Conservation (phyloP, 2,888 invertebrate species). For the Entomobrya multifasciata region DNA sequence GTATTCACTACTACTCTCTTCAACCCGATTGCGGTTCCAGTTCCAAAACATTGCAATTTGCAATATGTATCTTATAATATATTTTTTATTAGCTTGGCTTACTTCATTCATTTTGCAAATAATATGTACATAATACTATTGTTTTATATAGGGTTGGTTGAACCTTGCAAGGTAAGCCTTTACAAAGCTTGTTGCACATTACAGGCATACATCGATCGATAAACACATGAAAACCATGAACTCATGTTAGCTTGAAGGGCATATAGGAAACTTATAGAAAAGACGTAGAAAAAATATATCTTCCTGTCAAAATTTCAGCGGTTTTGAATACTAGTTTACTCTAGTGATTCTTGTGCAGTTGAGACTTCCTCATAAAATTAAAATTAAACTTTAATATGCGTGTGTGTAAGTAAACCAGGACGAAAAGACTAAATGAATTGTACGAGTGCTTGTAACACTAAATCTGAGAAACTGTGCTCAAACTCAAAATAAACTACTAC, state of each 20-base stretch:
- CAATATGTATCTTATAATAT: too few relatives aligned
- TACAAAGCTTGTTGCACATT: constrained; percentile 20
- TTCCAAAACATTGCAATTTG: not conserved
- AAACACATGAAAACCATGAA: constrained; percentile 33
- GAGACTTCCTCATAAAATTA: too few relatives aligned
- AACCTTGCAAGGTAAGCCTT: not conserved
- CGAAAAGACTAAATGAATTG: too few relatives aligned
- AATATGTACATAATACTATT: not conserved
- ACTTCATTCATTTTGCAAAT: too few relatives aligned
- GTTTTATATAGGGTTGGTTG: not conserved
- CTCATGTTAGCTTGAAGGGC: not conserved
- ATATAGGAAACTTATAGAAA: too few relatives aligned
- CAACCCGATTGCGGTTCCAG: not conserved
- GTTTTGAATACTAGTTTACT: too few relatives aligned
- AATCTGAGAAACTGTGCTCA: not conserved
- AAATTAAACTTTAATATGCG: not conserved
- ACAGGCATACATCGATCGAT: constrained; percentile 3
- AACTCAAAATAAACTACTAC: not conserved
- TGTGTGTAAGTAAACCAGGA: not conserved
- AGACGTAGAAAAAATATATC: not conserved
- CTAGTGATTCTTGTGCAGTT: too few relatives aligned
- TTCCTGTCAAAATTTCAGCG: not conserved
- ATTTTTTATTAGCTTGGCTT: too few relatives aligned
- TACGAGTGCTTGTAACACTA: too few relatives aligned
- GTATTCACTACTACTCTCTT: too few relatives aligned